phyloP scores from a whole-genome alignment of 23 tunicate species.

The Diplosoma virens region DNA sequence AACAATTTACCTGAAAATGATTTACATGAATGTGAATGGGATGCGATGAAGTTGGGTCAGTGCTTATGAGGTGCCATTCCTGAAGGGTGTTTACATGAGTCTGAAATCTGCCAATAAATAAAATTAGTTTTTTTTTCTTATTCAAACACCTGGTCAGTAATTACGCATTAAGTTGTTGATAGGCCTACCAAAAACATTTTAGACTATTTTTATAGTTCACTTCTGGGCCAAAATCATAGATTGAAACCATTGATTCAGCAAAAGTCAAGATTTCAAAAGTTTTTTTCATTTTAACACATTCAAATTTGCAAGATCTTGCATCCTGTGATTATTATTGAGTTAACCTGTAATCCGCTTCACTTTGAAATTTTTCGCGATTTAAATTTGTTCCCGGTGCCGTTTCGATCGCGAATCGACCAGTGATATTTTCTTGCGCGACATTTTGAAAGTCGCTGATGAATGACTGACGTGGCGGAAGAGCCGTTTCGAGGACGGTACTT shows the following conservation, averaged over 20 bases:
- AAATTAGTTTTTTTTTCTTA: background rate
- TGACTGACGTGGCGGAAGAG: conserved; percentile 29
- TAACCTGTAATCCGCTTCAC: conserved; percentile 46
- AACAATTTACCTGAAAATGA: conserved; percentile 40
- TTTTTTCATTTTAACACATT: background rate
- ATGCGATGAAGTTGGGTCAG: conserved; percentile 19
- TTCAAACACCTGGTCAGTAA: no score
- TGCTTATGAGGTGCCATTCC: conserved; percentile 33
- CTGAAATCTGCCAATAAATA: conserved; percentile 25
- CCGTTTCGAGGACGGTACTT: conserved; percentile 10
- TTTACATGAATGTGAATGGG: conserved; percentile 54
- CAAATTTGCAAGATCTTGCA: background rate
- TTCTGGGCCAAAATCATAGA: background rate
- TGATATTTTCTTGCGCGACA: conserved; percentile 30
- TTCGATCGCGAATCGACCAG: conserved; percentile 52
- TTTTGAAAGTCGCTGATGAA: conserved; percentile 32
- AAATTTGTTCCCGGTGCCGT: conserved; percentile 26
- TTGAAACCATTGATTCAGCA: no score
- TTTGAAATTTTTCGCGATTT: conserved; percentile 38
- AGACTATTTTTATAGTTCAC: background rate
- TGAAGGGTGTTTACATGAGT: conserved; percentile 12
- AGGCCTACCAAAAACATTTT: no score
- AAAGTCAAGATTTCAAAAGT: background rate
- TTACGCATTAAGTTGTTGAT: no score
- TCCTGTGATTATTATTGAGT: no score